A percentile compares a stretch with the other conserved stretches of the same genome.
Conservation (phyloP, 2,888 invertebrate genomes). For the Chymomyza caudatula region DNA sequence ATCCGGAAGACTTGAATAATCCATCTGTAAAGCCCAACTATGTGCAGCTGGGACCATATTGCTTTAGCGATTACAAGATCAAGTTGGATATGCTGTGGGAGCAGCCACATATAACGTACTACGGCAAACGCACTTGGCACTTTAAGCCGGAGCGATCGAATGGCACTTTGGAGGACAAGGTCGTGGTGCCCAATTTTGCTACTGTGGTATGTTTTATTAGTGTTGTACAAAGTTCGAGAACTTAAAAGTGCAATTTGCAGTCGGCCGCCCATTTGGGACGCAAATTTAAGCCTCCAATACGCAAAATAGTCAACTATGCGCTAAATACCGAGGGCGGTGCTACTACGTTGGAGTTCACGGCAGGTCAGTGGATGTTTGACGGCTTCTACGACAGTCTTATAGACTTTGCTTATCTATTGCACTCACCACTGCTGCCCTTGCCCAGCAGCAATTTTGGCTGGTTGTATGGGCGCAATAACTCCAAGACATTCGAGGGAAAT, state of each 20-base stretch:
- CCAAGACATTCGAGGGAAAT: constrained; percentile 84
- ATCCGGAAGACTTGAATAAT: constrained; percentile 81
- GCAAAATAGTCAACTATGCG: constrained; percentile 79
- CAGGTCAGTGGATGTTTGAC: constrained; percentile 85
- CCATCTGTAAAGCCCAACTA: constrained; percentile 81
- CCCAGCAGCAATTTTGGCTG: constrained; percentile 89
- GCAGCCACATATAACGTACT: constrained; percentile 84
- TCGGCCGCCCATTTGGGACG: constrained; percentile 82
- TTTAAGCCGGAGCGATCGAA: constrained; percentile 83
- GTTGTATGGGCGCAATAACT: constrained; percentile 87
- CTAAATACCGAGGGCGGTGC: constrained; percentile 80
- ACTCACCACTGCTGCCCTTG: constrained; percentile 77
- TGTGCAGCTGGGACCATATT: constrained; percentile 81
- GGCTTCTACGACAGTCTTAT: constrained; percentile 88
- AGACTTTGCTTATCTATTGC: constrained; percentile 80
- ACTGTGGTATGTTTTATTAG: constrained; percentile 81
- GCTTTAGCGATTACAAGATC: constrained; percentile 79
- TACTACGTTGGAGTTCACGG: constrained; percentile 81
- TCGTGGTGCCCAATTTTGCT: constrained; percentile 87
- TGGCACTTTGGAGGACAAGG: constrained; percentile 83
- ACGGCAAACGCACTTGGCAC: constrained; percentile 85
- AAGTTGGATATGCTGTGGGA: constrained; percentile 81
- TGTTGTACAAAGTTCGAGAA: background rate
- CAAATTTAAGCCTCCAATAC: constrained; percentile 74
- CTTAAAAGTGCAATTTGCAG: constrained; percentile 76